These are phyloP conservation scores for Cyprinodon variegatus DNA, from an alignment of 2,113 vertebrate genomes.

Conservation along the genomic window DNA sequence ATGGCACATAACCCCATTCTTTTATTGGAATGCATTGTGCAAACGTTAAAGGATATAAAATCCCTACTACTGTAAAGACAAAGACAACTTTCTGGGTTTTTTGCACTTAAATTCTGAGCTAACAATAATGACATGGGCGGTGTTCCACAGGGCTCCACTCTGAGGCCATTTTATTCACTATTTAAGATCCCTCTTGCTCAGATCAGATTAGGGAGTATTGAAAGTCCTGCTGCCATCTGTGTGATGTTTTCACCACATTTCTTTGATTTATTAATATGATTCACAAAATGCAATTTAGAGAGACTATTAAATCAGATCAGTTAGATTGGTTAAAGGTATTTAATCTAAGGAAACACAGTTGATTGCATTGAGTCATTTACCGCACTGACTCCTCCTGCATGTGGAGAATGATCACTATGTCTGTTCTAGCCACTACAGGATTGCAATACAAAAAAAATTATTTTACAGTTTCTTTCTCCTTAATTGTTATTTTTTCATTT, in stretches of 20 bases:
- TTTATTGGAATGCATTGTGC: neutral
- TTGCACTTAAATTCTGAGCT: neutral
- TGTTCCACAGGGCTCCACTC: neutral
- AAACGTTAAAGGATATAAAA: neutral
- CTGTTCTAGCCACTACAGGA: too few species aligned
- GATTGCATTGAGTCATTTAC: too few species aligned
- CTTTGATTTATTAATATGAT: too few species aligned
- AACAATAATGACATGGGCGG: neutral
- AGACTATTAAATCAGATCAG: too few species aligned
- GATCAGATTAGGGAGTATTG: neutral
- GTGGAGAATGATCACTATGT: too few species aligned
- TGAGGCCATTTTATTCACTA: neutral
- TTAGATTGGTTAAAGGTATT: too few species aligned
- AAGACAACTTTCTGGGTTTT: neutral
- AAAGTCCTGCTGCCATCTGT: neutral
- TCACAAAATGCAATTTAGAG: too few species aligned
- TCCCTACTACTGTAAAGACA: neutral
- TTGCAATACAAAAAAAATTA: neutral
- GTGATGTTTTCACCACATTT: neutral
- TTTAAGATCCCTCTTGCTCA: neutral
- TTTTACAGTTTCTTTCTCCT: neutral
- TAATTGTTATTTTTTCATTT: neutral
- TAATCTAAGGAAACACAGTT: too few species aligned
- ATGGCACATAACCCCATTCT: neutral
- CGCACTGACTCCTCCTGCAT: too few species aligned